These are phyloP conservation scores for Pomatostomus ruficeps DNA, from an alignment of 2,113 vertebrate species.

Conservation along the genomic window DNA sequence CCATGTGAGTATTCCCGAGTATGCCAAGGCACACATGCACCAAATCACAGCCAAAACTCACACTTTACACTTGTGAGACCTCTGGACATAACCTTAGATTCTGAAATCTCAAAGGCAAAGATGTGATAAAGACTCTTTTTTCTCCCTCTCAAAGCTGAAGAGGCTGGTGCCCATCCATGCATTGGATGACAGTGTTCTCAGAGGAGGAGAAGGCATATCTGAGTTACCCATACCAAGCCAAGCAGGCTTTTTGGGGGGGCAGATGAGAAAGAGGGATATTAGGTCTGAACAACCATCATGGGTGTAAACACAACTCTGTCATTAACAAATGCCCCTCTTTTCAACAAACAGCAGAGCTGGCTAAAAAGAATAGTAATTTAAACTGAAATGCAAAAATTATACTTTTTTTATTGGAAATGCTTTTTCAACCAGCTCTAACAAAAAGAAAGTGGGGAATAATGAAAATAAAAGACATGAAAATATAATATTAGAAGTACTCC, in stretches of 20 bases:
- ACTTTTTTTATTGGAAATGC: background rate
- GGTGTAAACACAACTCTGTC: background rate
- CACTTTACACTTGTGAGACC: background rate
- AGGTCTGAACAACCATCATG: background rate
- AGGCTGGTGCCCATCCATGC: background rate
- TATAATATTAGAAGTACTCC: background rate
- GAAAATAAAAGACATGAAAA: background rate
- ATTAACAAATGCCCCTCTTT: background rate
- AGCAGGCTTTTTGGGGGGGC: background rate
- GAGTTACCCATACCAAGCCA: background rate
- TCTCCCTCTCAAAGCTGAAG: background rate
- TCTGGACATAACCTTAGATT: background rate
- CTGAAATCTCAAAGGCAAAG: background rate
- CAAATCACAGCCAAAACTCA: background rate
- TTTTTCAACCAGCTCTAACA: background rate
- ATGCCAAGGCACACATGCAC: background rate
- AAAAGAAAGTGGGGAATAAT: background rate
- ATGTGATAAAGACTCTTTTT: background rate
- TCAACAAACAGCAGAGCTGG: background rate
- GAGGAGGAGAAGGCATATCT: background rate
- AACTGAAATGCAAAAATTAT: background rate
- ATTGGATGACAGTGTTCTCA: background rate
- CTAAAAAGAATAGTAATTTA: background rate
- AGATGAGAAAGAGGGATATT: background rate
- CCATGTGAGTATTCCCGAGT: background rate